A percentile compares a stretch with the other conserved stretches of the same genome.
Conservation (phyloP, 2,113 vertebrate genomes). For the Dolichallabes microphthalmus region DNA sequence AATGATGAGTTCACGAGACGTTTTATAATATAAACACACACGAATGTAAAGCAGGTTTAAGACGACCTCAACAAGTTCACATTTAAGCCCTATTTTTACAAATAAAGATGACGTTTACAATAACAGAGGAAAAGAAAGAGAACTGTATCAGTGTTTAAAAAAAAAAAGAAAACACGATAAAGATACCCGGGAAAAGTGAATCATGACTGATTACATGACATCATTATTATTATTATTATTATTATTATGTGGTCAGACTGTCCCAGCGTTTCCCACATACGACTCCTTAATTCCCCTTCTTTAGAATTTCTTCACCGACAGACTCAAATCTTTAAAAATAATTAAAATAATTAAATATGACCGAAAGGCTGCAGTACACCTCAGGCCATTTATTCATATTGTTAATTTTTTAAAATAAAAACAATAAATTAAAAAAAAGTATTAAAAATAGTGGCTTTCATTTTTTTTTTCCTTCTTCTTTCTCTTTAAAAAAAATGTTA, state of each 20-base stretch:
- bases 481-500: slow-evolving; percentile 75
- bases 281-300: not conserved
- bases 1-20: not conserved
- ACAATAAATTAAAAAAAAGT: not conserved
- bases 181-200: not conserved
- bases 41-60: not conserved
- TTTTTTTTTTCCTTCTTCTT: slow-evolving; percentile 48
- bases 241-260: too few relatives aligned
- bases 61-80: not conserved
- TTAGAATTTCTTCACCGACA: slow-evolving; percentile 62
- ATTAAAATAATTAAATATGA: slow-evolving; percentile 20
- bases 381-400: slow-evolving; percentile 71
- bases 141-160: not conserved
- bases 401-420: slow-evolving; percentile 26
- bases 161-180: not conserved
- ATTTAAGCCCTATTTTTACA: not conserved
- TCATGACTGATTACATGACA: not conserved
- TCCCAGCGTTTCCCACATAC: not conserved
- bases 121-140: not conserved
- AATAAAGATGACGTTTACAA: not conserved
- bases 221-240: not conserved
- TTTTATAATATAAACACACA: not conserved
- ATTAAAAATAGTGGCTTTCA: slow-evolving; percentile 12
- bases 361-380: slow-evolving; percentile 82
- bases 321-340: slow-evolving; percentile 64